Base-by-base conservation (phyloP, 2,113 vertebrate genomes). In the Melozone crissalis region DNA sequence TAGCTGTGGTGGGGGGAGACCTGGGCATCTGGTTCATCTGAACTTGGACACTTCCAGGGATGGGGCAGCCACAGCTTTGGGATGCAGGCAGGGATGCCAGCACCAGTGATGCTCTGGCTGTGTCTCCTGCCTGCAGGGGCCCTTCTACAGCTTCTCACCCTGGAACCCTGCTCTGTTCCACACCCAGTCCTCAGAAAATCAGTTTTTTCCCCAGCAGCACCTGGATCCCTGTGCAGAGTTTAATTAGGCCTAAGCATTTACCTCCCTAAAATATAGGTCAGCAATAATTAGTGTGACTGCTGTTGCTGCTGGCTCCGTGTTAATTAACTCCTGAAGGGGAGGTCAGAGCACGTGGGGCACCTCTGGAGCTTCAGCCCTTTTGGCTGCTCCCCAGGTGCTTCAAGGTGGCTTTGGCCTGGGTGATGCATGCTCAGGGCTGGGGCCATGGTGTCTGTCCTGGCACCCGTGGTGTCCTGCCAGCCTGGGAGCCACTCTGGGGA, bases 251-350 rank as follows among this genome's bases (percentile, higher is more conserved):
- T 52, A 41, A 84, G 78, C 84, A 46, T 73, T 72, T 51, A 26
- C 18, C 71, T 31, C 33, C 10, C 12, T 51, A 27, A 82, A 91
- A 94, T 95, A 67, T 76, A 96, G 95, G 95, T 92, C 95, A 93
- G 49, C 15, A 2, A 0, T 93, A 93, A 97, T 97, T 94, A 96
- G 87, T 2, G 63, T 8, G 66, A 54, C 75, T 91, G 87, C 92
- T 89, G 86, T 58, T 87, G 87, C 87, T 63, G 87, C 58, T 1
- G 1, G 33, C 71, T 89, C 63, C 2, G 2, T 90, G 69, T 94
- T 97, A 95, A 97, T 95, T 88, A 96, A 94, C 89, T 80, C 71
- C 92, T 94, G 66, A 43, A 66, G 86, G 4, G 69, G 44, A 80
- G 62, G 79, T 75, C 6, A n/a, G 37, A 4, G 35, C 94, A 51